A percentile compares a stretch with the other conserved stretches of the same genome.
These are phyloP conservation scores for Drosophila subobscura DNA, from an alignment of 1,140 invertebrate species.

Conservation along the genomic window DNA sequence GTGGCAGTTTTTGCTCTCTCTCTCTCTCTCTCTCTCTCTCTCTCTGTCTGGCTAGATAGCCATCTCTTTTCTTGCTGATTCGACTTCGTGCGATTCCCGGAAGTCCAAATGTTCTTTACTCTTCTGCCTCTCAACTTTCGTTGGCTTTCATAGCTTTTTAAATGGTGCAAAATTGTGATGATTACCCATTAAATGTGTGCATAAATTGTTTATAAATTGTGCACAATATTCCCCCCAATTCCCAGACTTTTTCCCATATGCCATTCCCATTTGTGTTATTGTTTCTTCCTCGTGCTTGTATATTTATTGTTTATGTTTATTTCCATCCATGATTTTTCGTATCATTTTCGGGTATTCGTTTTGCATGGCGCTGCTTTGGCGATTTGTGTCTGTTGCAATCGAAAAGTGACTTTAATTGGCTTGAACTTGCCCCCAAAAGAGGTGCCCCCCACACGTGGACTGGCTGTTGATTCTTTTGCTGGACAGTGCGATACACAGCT, in stretches of 20 bases:
- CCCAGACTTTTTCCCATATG: too few relatives aligned
- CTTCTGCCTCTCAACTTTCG: constrained; percentile 9
- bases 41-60: background rate
- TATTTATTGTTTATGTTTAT: too few relatives aligned
- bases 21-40: background rate
- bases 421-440: constrained; percentile 4
- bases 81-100: constrained; percentile 41
- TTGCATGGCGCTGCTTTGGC: constrained; percentile 18
- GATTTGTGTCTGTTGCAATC: constrained; percentile 10
- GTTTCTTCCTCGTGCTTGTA: background rate
- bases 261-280: constrained; percentile 23
- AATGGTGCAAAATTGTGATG: constrained; percentile 48
- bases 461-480: too few relatives aligned
- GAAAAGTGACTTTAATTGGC: constrained; percentile 14
- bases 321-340: constrained; percentile 1
- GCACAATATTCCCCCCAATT: too few relatives aligned
- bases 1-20: constrained; percentile 25
- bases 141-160: constrained; percentile 58
- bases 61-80: constrained; percentile 9
- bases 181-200: constrained; percentile 19
- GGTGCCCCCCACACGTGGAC: too few relatives aligned
- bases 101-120: constrained; percentile 51
- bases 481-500: too few relatives aligned
- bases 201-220: constrained; percentile 6
- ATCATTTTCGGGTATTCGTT: constrained; percentile 12